Conservation (phyloP, 23 tunicate species). For the Halocynthia roretzi region DNA sequence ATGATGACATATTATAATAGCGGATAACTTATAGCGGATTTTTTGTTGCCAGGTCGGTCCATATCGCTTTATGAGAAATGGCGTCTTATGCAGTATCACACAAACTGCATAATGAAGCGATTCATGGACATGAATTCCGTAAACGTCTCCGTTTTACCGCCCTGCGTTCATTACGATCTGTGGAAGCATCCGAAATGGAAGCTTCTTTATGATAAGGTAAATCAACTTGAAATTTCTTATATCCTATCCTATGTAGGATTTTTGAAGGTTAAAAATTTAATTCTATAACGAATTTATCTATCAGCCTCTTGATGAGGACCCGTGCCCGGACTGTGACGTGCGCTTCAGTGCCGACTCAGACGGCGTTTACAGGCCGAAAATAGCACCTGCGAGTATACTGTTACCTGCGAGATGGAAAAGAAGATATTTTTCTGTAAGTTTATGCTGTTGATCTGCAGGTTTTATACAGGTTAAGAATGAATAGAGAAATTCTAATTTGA, state of each 20-base stretch:
- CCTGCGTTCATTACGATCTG: conserved; percentile 91
- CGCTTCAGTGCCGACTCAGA: conserved; percentile 75
- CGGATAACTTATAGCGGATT: neutral
- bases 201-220: conserved; percentile 72
- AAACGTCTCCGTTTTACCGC: conserved; percentile 96
- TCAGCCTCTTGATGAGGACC: conserved; percentile 98
- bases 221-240: neutral
- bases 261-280: neutral
- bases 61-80: conserved; percentile 98
- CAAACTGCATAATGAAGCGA: conserved; percentile 96
- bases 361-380: conserved; percentile 75
- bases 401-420: conserved; percentile 67
- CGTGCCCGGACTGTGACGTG: conserved; percentile 99
- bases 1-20: neutral
- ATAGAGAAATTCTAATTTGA: too few relatives aligned
- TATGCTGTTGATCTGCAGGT: neutral
- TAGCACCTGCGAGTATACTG: conserved; percentile 94
- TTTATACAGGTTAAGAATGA: neutral
- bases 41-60: conserved; percentile 57
- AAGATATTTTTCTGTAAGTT: conserved; percentile 60
- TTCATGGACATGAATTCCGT: conserved; percentile 81
- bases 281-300: neutral
- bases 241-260: neutral
- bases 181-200: conserved; percentile 98
- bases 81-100: conserved; percentile 96